Evolutionary conservation across 2,797 vertebrate genomes (phyloP), one percentile per base, ranked within the genome.

Genomic region (Myotis planiceps): DNA sequence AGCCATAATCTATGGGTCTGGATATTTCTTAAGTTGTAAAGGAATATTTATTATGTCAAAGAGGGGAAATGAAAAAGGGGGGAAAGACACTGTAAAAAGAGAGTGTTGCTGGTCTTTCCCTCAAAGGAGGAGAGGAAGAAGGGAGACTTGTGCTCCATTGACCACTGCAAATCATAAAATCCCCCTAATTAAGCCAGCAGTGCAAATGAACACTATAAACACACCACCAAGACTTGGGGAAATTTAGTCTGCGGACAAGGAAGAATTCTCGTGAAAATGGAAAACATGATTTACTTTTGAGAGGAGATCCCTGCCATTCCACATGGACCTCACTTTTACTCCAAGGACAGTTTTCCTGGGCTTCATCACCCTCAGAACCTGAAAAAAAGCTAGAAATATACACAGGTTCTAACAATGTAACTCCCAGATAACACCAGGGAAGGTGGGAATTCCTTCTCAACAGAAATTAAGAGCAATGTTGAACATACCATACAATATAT

Each of bases 1-100:
- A 78, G 45, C 75, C n/a, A 12, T 60, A 89, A 66, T 55, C 88
- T 94, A 93, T 95, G 91, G 42, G 58, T 76, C 71, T 92, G 78
- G 49, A 10, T 66, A 37, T 84, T 89, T 97, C 78, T 90, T 83
- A 79, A 88, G 82, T 75, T 94, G n/a, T 88, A 78, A 96, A 95
- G 69, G 63, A 90, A 86, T 96, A 76, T 94, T 95, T 96, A 86
- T 88, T 85, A 95, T 82, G 96, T 96, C 96, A 97, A 96, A 96
- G 90, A 63, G 39, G 53, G 89, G 69, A 76, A 89, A 78, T 68
- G 58, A 92, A 88, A 93, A 94, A 63, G 19, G 12, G 9, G 42
- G 27, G 1, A 0, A 9, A 76, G 47, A 80, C 72, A 86, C 72
- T 72, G 72, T 93, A n/a, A 93, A 87, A 71, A 97, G 84, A 87